A percentile compares a stretch with the other conserved stretches of the same genome.
Evolutionary conservation across 1,140 invertebrate genomes (phyloP).

Genomic region (Drosophila leontia): DNA sequence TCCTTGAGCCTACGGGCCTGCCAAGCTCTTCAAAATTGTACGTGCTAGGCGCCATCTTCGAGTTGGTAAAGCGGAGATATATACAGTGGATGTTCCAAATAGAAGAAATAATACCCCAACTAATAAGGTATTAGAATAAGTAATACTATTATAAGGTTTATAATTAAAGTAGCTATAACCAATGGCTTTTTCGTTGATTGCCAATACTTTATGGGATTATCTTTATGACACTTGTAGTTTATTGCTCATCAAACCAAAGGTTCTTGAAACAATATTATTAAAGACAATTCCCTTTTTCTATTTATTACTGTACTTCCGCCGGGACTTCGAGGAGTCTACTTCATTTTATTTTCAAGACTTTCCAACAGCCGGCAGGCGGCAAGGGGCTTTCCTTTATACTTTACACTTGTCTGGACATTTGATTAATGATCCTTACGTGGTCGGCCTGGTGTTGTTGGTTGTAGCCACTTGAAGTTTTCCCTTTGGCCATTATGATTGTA

Average conservation of each 20-base stretch:
- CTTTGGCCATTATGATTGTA: slow-evolving; percentile 65
- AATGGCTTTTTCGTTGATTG: neutral
- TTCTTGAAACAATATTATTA: neutral
- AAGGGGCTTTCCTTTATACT: slow-evolving; percentile 55
- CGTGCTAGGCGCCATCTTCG: slow-evolving; percentile 50
- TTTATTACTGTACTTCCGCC: slow-evolving; percentile 34
- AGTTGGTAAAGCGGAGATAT: slow-evolving; percentile 12
- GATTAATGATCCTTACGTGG: slow-evolving; percentile 82
- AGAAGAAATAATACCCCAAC: neutral
- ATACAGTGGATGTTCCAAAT: slow-evolving; percentile 11
- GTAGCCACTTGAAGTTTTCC: slow-evolving; percentile 49
- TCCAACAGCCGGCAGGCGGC: slow-evolving; percentile 14
- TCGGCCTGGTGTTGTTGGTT: slow-evolving; percentile 8
- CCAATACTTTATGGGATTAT: neutral
- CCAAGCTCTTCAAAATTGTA: slow-evolving; percentile 43
- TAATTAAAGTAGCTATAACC: neutral
- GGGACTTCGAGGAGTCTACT: slow-evolving; percentile 28
- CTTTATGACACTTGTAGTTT: neutral
- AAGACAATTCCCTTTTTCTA: neutral
- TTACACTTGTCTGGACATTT: slow-evolving; percentile 83
- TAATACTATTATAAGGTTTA: neutral
- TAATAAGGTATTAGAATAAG: neutral
- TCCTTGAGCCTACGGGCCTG: slow-evolving; percentile 35
- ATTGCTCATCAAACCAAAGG: neutral
- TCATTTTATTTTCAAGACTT: slow-evolving; percentile 54